phyloP scores from a whole-genome alignment of 1,140 invertebrate genomes.

The Anoplophora glabripennis region DNA sequence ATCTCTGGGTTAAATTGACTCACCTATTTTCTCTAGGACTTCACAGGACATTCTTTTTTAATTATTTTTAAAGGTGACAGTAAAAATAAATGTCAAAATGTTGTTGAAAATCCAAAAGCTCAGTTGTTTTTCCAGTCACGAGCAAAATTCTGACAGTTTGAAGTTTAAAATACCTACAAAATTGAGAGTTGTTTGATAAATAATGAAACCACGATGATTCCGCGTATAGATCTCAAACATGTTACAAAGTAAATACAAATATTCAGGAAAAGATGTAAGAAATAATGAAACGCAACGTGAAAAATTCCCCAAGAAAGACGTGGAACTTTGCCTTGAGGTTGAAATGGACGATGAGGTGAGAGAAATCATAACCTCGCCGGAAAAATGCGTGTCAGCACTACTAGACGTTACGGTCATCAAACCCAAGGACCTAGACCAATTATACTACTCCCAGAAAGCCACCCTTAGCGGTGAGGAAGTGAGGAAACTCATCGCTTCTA shows the following conservation, averaged over 20 bases:
- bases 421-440: constrained; percentile 26
- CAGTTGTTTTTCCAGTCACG: constrained; percentile 19
- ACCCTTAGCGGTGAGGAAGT: constrained; percentile 30
- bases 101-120: constrained; percentile 1
- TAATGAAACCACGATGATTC: constrained; percentile 21
- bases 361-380: constrained; percentile 30
- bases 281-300: constrained; percentile 19
- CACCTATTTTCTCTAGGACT: constrained; percentile 13
- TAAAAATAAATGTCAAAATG: no score
- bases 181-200: constrained; percentile 16
- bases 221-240: constrained; percentile 18
- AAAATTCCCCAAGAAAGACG: constrained; percentile 24
- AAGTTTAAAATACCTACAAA: constrained; percentile 1
- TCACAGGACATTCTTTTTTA: constrained; percentile 13
- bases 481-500: constrained; percentile 27
- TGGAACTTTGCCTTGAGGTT: constrained; percentile 33
- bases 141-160: no score
- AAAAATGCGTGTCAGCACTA: constrained; percentile 29
- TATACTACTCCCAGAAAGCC: constrained; percentile 25
- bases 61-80: no score
- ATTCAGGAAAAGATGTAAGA: constrained; percentile 16
- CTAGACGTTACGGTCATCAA: constrained; percentile 37
- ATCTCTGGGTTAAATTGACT: not conserved
- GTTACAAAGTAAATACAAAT: constrained; percentile 27
- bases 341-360: constrained; percentile 35